Evolutionary conservation across 2,888 invertebrate species (phyloP).

Genomic region (Drosophila ezoana): DNA sequence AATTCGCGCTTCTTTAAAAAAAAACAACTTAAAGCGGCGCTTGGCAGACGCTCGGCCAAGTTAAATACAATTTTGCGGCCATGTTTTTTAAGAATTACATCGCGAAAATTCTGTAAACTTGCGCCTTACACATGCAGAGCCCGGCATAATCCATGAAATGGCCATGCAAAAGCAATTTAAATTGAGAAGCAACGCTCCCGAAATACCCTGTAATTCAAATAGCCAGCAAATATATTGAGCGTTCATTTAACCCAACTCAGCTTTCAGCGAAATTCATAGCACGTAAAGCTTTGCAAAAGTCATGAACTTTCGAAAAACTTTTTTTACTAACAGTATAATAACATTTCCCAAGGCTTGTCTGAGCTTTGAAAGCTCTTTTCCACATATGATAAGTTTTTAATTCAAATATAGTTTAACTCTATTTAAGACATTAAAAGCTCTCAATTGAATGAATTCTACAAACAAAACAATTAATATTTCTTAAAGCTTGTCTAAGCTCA

Average conservation of each 20-base stretch:
- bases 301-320: too few species aligned
- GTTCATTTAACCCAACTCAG: background rate
- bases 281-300: too few species aligned
- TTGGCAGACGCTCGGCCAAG: slow-evolving; percentile 28
- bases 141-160: slow-evolving; percentile 45
- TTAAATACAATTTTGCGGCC: slow-evolving; percentile 59
- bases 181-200: background rate
- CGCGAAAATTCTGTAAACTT: slow-evolving; percentile 65
- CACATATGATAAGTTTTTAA: too few species aligned
- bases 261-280: too few species aligned
- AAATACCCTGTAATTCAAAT: background rate
- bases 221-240: background rate
- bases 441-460: background rate
- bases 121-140: slow-evolving; percentile 50
- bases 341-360: too few species aligned
- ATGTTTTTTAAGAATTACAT: slow-evolving; percentile 71
- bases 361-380: too few species aligned
- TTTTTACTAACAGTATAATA: too few species aligned
- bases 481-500: background rate
- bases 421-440: too few species aligned
- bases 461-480: background rate
- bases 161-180: slow-evolving; percentile 22
- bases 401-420: too few species aligned
- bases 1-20: slow-evolving; percentile 39
- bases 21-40: slow-evolving; percentile 58